Conservation (phyloP, 1,140 invertebrate genomes). For the Diachasma alloeum region DNA sequence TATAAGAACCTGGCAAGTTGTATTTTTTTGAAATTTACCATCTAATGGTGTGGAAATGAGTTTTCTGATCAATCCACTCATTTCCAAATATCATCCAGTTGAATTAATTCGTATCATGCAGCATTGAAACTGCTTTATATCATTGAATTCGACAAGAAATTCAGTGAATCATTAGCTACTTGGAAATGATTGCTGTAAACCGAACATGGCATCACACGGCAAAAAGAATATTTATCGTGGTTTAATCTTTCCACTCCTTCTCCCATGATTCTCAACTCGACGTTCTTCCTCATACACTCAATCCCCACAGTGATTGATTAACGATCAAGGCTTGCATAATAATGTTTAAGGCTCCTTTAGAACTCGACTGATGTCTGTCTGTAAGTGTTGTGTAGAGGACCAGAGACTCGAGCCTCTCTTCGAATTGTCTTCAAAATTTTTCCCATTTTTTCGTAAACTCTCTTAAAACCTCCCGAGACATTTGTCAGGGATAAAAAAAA, state of each 20-base stretch:
- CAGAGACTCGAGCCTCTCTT: neutral
- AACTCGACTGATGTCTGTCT: neutral
- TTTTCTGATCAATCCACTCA: no score
- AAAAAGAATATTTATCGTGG: slow-evolving; percentile 56
- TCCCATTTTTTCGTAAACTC: neutral
- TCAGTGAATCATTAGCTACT: slow-evolving; percentile 28
- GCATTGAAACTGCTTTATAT: neutral
- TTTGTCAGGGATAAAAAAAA: no score
- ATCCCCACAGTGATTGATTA: slow-evolving; percentile 50
- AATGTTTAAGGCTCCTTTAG: slow-evolving; percentile 30
- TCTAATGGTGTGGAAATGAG: no score
- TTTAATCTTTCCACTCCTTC: slow-evolving; percentile 16
- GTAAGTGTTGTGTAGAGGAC: neutral
- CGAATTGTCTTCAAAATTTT: neutral
- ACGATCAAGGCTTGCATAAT: slow-evolving; percentile 55
- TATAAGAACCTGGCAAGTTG: neutral
- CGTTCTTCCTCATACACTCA: slow-evolving; percentile 23
- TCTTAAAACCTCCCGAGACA: neutral
- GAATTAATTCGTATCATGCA: neutral
- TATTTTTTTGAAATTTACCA: no score
- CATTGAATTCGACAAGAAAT: neutral
- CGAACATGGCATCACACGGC: slow-evolving; percentile 27
- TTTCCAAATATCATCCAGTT: neutral
- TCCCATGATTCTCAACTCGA: slow-evolving; percentile 13
- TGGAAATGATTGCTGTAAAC: slow-evolving; percentile 38